These are phyloP conservation scores for Helicoverpa assulta DNA, from an alignment of 2,888 invertebrate species.

Conservation along the genomic window DNA sequence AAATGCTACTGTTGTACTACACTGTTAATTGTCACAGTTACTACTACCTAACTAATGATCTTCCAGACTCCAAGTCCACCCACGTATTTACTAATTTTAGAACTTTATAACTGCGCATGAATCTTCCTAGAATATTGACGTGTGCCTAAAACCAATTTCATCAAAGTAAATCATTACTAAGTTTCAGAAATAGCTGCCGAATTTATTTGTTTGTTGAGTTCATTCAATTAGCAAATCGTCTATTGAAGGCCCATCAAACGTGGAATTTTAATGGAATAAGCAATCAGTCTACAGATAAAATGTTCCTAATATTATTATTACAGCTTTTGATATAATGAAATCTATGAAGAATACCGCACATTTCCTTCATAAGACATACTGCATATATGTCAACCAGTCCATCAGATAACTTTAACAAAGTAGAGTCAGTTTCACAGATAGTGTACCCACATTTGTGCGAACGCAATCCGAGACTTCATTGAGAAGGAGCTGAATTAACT, in stretches of 20 bases:
- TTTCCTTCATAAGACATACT: constrained; percentile 12
- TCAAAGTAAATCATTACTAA: neutral
- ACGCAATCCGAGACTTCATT: constrained; percentile 41
- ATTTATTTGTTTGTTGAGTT: neutral
- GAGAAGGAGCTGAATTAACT: constrained; percentile 26
- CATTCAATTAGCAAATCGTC: too few species aligned
- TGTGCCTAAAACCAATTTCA: neutral
- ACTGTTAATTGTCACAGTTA: constrained; percentile 4
- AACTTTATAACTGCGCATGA: neutral
- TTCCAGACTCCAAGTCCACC: neutral
- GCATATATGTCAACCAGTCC: neutral
- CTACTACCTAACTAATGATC: neutral
- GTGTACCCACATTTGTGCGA: constrained; percentile 36
- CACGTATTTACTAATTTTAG: too few species aligned
- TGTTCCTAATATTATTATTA: neutral
- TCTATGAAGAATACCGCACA: constrained; percentile 5
- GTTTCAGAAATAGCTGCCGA: neutral
- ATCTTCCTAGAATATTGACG: neutral
- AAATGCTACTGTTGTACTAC: constrained; percentile 35
- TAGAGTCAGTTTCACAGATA: constrained; percentile 37
- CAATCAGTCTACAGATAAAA: neutral
- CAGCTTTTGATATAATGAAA: neutral
- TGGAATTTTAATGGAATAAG: neutral
- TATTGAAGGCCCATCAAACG: neutral
- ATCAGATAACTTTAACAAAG: constrained; percentile 57